Evolutionary conservation across 2,797 vertebrate species (phyloP), one percentile per base, ranked within the genome.

Genomic region (Tragelaphus oryx): DNA sequence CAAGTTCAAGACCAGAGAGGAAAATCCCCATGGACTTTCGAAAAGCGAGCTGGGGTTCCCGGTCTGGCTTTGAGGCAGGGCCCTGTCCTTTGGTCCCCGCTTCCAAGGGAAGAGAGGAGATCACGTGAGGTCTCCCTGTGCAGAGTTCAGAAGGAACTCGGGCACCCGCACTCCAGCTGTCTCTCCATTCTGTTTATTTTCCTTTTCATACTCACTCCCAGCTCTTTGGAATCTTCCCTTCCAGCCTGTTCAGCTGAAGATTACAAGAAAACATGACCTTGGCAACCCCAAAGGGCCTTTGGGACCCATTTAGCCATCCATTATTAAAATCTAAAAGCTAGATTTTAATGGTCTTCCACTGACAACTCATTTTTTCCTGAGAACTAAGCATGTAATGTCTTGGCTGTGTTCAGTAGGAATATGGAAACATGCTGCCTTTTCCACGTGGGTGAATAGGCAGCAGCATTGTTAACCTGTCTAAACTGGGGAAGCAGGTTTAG

Each of bases 171-270:
- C 80, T 68, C 68, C 92, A 82, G 94, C 95, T 96, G 95, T 83
- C 68, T 87, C 86, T 94, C 10, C 20, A 7, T 91, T 94, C 84
- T 96, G 95, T 96, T 97, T 98, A 89, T 94, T 96, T 97, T 96
- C 89, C 60, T 96, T 89, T 92, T 91, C 41, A 18, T 65, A 48
- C 37, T 87, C 76, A 74, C 71, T 96, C 85, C 84, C 54, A 62
- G 89, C 41, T 22, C 91, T 93, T 71, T 24, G 2, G 33, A 92
- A 88, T 62, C 95, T 93, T 89, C 62, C 68, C 54, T 84, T 79
- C 52, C 50, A 88, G 93, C 41, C 62, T 41, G 11, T 81, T 74
- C n/a, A 9, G 81, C 74, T 50, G 46, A 86, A 95, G 88, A 81
- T 80, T 55, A 57, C 68, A 57, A 76, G 37, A 80, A 95, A 89